Evolutionary conservation across 2,888 invertebrate genomes (phyloP), one percentile per base, ranked within the genome.

Genomic region (Cinara cedri): DNA sequence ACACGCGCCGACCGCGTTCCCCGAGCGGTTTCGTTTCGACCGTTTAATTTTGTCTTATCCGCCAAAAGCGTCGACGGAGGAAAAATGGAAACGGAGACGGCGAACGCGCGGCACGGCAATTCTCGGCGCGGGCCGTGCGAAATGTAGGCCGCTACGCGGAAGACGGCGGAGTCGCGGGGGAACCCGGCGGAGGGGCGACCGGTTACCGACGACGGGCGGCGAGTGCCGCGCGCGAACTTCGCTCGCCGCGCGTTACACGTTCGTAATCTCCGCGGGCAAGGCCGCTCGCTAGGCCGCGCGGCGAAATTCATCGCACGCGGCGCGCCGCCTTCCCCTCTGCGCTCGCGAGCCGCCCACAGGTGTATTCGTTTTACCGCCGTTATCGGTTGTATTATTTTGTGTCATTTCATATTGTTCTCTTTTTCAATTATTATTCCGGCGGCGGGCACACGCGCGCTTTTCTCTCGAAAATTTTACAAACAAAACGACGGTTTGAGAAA

Each of bases 221-320:
- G 42, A n/a, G 3, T n/a, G 55, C 70, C 3, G 71, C n/a, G 42
- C 42, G 19, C 26, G 34, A 0, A 21, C 51, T 3, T 34, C 19
- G 34, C 42, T 42, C 42, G 19, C 42, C 21, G 21, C 21, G n/a
- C 44, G 44, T 21, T 14, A 16, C n/a, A n/a, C 71, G 42, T n/a
- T 14, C 21, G 3, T 6, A 34, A 16, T 26, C 19, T 51, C 78
- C 60, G 60, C 60, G 34, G 68, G 78, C 78, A 78, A 78, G 78
- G 78, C 76, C 76, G 76, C 34, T 70, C 60, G 46, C 49, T 68
- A 78, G 76, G 76, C 57, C 60, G 60, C 57, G n/a, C 57, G n/a
- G 44, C n/a, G 34, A 34, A 34, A 34, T 34, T 34, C 60, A 8
- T 19, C n/a, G n/a, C 8, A 51, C 21, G 71, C 34, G 3, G 34